Conservation (phyloP, 2,888 invertebrate genomes). For the Synanthedon vespiformis region DNA sequence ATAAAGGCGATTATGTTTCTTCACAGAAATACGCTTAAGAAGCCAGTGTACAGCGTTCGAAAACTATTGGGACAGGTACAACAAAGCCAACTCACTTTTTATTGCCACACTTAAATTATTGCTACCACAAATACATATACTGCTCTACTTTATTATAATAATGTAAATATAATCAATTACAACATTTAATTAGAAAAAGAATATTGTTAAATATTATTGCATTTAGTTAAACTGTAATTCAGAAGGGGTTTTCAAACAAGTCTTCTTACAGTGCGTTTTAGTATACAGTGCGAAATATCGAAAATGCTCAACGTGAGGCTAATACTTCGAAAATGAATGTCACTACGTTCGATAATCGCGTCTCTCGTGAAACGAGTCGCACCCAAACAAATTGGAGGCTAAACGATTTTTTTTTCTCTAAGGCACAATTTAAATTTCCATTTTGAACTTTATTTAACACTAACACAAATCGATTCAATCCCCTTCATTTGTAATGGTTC, state of each 20-base stretch:
- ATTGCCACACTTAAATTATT: conserved; percentile 68
- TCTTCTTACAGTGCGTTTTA: conserved; percentile 29
- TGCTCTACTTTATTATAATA: conserved; percentile 45
- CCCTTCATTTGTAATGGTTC: conserved; percentile 15
- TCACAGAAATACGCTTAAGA: conserved; percentile 33
- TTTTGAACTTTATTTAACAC: conserved; percentile 63
- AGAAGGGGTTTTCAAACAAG: conserved; percentile 30
- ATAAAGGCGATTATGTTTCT: too few species aligned
- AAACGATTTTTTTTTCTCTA: conserved; percentile 54
- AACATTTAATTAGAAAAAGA: conserved; percentile 64
- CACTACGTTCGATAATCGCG: conserved; percentile 17
- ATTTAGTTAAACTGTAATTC: conserved; percentile 38
- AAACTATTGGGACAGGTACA: conserved; percentile 23
- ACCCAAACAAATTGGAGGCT: conserved; percentile 43
- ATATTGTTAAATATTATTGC: conserved; percentile 61
- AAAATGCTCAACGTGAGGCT: conserved; percentile 13
- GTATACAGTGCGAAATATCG: conserved; percentile 40
- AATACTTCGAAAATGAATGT: conserved; percentile 23
- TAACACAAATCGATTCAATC: conserved; percentile 56
- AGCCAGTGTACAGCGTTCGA: conserved; percentile 58
- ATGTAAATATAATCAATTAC: conserved; percentile 61
- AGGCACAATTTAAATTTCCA: conserved; percentile 67
- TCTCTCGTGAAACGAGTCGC: conserved; percentile 17
- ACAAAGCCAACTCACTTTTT: conserved; percentile 62
- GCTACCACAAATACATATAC: conserved; percentile 62